Evolutionary conservation across 2,888 invertebrate genomes (phyloP), one percentile per base, ranked within the genome.

Genomic region (Lasioglossum malachurum): DNA sequence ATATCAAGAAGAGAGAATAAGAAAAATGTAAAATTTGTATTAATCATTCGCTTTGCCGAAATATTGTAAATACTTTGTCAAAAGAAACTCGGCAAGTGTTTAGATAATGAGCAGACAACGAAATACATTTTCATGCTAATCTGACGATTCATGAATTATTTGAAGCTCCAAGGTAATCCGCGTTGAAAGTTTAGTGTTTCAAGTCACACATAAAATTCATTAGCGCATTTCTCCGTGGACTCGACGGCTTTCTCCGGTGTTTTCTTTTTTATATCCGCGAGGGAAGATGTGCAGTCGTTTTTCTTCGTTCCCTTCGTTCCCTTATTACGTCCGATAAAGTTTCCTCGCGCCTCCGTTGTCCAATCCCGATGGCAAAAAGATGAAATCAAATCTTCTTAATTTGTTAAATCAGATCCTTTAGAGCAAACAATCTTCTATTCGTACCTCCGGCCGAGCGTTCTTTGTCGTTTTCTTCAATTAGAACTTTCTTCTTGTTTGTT

Each of bases 331-430:
- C 69, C 41, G 23, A 41, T 41, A 49, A 71, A 71, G 71, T 71
- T 71, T 71, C 23, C 41, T 71, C 71, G 71, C 71, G 14, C 71
- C 71, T 41, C 19, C 38, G 41, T 41, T 38, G 27, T 82, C 57
- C 69, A 57, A 64, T 31, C 53, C 49, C 19, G 8, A 23, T 19
- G 16, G 7, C 38, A 57, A 60, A 27, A 57, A 38, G 69, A 75
- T 81, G 38, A 75, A 81, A 75, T 44, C 27, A 16, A 53, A 74
- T 19, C 49, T 35, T 27, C n/a, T 46, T 38, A 27, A 23, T 46
- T 57, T 8, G 12, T 35, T 41, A 53, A 49, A 31, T 41, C 16
- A 16, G n/a, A n/a, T 41, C 3, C 31, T 27, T 44, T 2, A 67
- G 7, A 31, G 41, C 16, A 44, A 69, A 53, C 31, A 53, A 81